Percentiles rank a stretch among this genome's conserved stretches.
These are phyloP conservation scores for Stegana nigrithorax DNA, from an alignment of 2,888 invertebrate genomes.

Conservation along the genomic window DNA sequence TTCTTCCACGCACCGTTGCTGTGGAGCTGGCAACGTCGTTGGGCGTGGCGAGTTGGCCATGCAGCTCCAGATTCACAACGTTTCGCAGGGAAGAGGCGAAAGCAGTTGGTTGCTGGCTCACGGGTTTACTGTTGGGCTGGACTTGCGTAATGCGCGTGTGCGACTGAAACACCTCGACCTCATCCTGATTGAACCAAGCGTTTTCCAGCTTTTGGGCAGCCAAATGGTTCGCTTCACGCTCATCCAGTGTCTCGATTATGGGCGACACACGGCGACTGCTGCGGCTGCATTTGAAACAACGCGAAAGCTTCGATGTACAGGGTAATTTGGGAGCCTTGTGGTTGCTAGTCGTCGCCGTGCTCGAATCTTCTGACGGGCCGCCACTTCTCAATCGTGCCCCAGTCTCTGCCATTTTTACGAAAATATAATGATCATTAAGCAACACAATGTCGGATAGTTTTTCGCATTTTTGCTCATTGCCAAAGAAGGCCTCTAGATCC, in stretches of 20 bases:
- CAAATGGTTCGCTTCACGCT: neutral
- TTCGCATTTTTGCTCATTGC: conserved; percentile 41
- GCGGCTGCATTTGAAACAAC: conserved; percentile 47
- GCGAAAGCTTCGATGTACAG: conserved; percentile 32
- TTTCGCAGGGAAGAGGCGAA: conserved; percentile 28
- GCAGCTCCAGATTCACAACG: conserved; percentile 31
- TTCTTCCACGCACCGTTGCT: conserved; percentile 1
- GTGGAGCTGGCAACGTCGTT: conserved; percentile 22
- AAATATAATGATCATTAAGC: conserved; percentile 63
- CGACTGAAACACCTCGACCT: conserved; percentile 44
- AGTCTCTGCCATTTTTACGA: conserved; percentile 59
- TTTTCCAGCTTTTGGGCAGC: conserved; percentile 1
- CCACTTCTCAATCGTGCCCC: too few species aligned
- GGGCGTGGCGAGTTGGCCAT: conserved; percentile 35
- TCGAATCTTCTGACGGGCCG: neutral
- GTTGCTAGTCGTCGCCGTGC: neutral
- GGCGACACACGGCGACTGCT: conserved; percentile 47
- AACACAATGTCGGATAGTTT: conserved; percentile 60
- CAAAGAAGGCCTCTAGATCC: conserved; percentile 52
- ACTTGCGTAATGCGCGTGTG: conserved; percentile 38
- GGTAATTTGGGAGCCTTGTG: neutral
- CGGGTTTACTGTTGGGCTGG: conserved; percentile 10
- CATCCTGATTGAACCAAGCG: conserved; percentile 32
- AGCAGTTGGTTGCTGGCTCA: conserved; percentile 32
- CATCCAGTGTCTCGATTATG: conserved; percentile 42